These are phyloP conservation scores for Dasyurus viverrinus DNA, from an alignment of 2,113 vertebrate species.

Conservation along the genomic window DNA sequence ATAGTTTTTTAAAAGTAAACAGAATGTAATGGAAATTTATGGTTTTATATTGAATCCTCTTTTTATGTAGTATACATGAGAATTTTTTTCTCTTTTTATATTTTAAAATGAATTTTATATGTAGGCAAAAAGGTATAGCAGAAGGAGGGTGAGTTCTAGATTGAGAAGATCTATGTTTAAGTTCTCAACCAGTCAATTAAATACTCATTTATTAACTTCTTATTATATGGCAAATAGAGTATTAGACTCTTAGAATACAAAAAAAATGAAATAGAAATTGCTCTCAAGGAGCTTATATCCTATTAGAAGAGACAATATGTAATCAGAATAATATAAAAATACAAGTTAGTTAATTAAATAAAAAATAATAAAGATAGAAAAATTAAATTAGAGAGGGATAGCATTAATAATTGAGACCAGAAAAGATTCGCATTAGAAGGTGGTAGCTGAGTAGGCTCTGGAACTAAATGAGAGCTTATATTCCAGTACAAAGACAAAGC, in stretches of 20 bases:
- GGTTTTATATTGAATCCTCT: no score
- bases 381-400: not conserved
- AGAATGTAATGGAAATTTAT: no score
- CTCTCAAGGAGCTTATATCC: not conserved
- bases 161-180: not conserved
- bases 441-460: not conserved
- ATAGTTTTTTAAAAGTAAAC: no score
- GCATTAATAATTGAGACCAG: not conserved
- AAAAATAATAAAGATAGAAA: no score
- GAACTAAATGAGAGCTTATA: not conserved
- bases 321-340: not conserved
- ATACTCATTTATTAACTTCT: not conserved
- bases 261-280: not conserved
- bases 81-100: no score
- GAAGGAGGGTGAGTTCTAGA: not conserved
- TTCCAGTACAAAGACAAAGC: not conserved
- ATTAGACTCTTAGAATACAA: not conserved
- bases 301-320: not conserved
- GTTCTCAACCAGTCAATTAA: not conserved
- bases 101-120: not conserved
- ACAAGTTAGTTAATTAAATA: not conserved
- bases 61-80: no score
- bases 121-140: not conserved
- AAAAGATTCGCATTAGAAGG: no score
- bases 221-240: not conserved